These are phyloP conservation scores for Lamprologus sp. DNA, from an alignment of 2,113 vertebrate genomes.

Conservation along the genomic window DNA sequence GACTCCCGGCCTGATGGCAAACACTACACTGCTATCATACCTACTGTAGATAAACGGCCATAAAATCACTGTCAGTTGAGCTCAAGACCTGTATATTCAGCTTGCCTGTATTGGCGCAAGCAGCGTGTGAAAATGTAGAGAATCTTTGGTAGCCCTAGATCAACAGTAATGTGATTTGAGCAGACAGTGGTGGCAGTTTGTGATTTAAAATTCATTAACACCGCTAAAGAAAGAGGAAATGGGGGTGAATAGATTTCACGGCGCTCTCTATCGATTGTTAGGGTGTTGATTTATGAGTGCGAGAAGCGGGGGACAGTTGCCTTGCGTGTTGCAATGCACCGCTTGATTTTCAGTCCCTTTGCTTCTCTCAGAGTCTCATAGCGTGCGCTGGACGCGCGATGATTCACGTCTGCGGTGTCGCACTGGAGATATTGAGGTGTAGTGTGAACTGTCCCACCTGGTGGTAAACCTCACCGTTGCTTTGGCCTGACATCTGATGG, in stretches of 20 bases:
- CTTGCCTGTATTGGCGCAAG: neutral
- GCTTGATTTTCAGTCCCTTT: neutral
- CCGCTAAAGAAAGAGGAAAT: constrained; percentile 28
- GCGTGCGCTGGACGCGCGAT: neutral
- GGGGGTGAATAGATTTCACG: constrained; percentile 15
- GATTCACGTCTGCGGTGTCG: neutral
- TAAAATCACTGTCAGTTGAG: constrained; percentile 29
- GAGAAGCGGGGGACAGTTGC: neutral
- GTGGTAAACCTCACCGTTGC: constrained; percentile 4
- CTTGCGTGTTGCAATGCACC: neutral
- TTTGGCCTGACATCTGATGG: neutral
- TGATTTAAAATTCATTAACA: constrained; percentile 43
- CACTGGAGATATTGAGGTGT: constrained; percentile 7
- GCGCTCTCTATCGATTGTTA: constrained; percentile 15
- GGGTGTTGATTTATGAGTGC: constrained; percentile 24
- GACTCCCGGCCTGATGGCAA: constrained; percentile 6
- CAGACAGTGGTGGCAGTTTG: neutral
- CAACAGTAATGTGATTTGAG: neutral
- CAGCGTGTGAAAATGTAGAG: neutral
- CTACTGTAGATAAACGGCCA: constrained; percentile 25
- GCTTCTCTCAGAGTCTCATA: neutral
- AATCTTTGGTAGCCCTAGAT: neutral
- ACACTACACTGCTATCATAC: neutral
- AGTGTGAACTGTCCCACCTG: constrained; percentile 41
- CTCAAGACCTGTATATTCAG: constrained; percentile 13